These are phyloP conservation scores for Meloidogyne floridensis DNA, from an alignment of 1,140 invertebrate species.

Conservation along the genomic window DNA sequence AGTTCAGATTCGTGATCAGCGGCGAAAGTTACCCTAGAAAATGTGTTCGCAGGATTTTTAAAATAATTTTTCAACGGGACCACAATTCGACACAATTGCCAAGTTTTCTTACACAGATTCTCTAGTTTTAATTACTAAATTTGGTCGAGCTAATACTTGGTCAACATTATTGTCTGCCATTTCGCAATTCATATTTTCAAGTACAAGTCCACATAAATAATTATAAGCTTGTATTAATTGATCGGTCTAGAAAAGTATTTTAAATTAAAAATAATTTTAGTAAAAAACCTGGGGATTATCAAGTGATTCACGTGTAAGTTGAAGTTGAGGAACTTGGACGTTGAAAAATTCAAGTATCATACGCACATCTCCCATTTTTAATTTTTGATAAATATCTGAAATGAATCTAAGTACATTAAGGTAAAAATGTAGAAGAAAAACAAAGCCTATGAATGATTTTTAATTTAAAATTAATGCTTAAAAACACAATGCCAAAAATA, in stretches of 20 bases:
- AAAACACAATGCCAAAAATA: too few relatives aligned
- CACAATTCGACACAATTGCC: too few relatives aligned
- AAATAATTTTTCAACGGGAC: too few relatives aligned
- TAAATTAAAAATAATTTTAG: too few relatives aligned
- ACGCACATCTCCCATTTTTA: neutral
- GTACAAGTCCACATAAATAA: constrained; percentile 35
- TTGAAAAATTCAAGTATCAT: constrained; percentile 36
- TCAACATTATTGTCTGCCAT: constrained; percentile 17
- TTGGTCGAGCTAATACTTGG: constrained; percentile 15
- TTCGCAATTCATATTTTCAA: constrained; percentile 13
- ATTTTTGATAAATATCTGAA: constrained; percentile 2
- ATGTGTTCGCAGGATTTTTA: too few relatives aligned
- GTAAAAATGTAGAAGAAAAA: too few relatives aligned
- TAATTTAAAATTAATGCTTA: too few relatives aligned
- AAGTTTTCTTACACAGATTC: constrained; percentile 29
- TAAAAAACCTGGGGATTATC: constrained; percentile 20
- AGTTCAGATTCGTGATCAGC: too few relatives aligned
- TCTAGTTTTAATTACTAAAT: constrained; percentile 21
- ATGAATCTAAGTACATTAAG: neutral
- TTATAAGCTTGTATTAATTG: constrained; percentile 29
- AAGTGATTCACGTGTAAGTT: constrained; percentile 18
- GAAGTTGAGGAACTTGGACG: constrained; percentile 23
- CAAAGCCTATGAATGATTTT: too few relatives aligned
- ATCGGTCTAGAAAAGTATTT: constrained; percentile 24
- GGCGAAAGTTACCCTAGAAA: too few relatives aligned